Percentiles rank a stretch among this genome's conserved stretches.
phyloP scores from a whole-genome alignment of 2,797 vertebrate genomes.

The Catostomus latipinnis region DNA sequence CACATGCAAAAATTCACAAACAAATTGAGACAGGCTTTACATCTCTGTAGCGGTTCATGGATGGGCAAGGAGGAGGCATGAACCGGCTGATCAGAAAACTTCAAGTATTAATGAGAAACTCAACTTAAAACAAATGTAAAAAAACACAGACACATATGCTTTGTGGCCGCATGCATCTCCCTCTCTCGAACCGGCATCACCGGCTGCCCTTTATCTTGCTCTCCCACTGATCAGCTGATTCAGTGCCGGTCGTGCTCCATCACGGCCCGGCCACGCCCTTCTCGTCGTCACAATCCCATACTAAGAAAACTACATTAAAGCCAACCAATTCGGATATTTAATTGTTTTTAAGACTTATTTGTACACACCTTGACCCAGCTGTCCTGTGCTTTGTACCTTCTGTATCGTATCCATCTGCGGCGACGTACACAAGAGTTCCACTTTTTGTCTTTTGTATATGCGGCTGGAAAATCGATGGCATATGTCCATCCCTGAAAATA shows the following conservation, averaged over 20 bases:
- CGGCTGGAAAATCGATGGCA: constrained; percentile 93
- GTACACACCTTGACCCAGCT: constrained; percentile 85
- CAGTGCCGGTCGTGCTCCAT: no score
- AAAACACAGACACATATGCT: no score
- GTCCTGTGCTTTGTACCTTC: constrained; percentile 91
- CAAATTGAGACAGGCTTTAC: not conserved
- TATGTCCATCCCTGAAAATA: constrained; percentile 92
- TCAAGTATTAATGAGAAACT: no score
- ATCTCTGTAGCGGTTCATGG: not conserved
- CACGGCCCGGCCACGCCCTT: no score
- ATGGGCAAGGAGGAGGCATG: no score
- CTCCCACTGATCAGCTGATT: no score
- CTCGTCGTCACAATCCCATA: no score
- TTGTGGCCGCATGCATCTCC: no score
- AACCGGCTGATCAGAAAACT: no score
- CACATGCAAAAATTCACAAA: constrained; percentile 28
- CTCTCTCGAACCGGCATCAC: no score
- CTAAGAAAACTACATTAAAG: not conserved
- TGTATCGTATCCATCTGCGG: constrained; percentile 92
- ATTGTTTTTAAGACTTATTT: not conserved
- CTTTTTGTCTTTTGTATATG: constrained; percentile 93
- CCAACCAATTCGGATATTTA: not conserved
- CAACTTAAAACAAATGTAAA: no score
- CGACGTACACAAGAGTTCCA: constrained; percentile 98
- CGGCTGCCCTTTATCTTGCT: no score